Conservation (phyloP, 2,888 invertebrate species). For the Melinopterus prodromus region DNA sequence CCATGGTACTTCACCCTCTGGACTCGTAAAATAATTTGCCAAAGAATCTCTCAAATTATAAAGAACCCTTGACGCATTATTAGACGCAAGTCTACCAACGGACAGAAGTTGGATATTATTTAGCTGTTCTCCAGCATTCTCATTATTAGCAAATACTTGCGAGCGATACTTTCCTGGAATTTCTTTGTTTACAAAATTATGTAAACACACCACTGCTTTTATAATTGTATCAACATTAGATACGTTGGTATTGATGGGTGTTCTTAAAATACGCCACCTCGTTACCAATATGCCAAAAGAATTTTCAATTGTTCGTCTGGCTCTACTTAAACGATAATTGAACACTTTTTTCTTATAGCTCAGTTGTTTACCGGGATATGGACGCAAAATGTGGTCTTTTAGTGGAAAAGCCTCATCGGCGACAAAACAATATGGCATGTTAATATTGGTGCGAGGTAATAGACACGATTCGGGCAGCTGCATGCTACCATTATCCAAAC, state of each 20-base stretch:
- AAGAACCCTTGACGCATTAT: not conserved
- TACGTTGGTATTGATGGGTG: not conserved
- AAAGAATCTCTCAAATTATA: not conserved
- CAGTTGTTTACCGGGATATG: constrained; percentile 5
- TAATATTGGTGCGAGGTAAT: constrained; percentile 7
- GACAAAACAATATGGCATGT: constrained; percentile 7
- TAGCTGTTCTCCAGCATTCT: not conserved
- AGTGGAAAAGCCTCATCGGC: constrained; percentile 14
- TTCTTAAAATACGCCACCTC: constrained; percentile 11
- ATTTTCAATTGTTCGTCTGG: constrained; percentile 17
- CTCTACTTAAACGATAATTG: constrained; percentile 4
- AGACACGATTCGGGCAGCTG: not conserved
- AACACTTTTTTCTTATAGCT: not conserved
- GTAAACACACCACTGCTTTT: not conserved
- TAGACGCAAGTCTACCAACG: not conserved
- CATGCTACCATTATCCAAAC: not conserved
- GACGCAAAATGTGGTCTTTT: constrained; percentile 6
- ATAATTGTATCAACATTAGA: not conserved
- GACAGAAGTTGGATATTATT: not conserved
- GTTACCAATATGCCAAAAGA: constrained; percentile 10
- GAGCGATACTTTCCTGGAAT: not conserved
- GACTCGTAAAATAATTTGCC: not conserved
- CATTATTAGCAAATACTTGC: not conserved
- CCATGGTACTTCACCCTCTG: not conserved
- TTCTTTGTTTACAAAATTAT: not conserved